phyloP scores from a whole-genome alignment of 2,113 vertebrate species.

The Aplodontia rufa region DNA sequence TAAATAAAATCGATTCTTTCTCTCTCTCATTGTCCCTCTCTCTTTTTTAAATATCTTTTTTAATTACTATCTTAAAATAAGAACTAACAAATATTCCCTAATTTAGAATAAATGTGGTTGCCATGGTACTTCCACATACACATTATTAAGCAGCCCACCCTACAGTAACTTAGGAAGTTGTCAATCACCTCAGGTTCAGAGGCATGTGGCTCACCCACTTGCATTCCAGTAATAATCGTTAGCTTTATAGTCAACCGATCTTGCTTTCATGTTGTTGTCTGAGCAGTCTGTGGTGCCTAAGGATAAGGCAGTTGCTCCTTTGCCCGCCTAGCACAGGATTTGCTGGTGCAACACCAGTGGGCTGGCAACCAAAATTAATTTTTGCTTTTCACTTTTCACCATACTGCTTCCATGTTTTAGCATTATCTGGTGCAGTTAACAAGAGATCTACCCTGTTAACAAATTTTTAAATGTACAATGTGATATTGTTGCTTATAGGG shows the following conservation, averaged over 20 bases:
- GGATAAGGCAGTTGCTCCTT: neutral
- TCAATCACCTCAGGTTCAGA: neutral
- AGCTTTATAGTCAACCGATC: neutral
- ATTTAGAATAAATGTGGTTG: slow-evolving; percentile 16
- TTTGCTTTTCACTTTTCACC: neutral
- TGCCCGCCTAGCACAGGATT: neutral
- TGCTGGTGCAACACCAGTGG: neutral
- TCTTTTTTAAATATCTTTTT: no score
- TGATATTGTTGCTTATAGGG: neutral
- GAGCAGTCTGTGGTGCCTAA: neutral
- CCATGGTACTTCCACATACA: neutral
- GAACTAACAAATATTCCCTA: neutral
- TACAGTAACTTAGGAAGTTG: neutral
- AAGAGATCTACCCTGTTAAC: neutral
- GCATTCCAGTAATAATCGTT: neutral
- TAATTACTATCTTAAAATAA: neutral
- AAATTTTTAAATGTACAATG: neutral
- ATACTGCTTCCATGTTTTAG: neutral
- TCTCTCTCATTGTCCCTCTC: no score
- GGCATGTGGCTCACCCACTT: neutral
- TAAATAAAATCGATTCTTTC: no score
- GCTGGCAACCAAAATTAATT: neutral
- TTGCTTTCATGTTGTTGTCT: neutral
- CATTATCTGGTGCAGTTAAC: neutral
- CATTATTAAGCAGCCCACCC: neutral